Conservation (phyloP, 1,140 invertebrate genomes). For the Microplitis mediator region DNA sequence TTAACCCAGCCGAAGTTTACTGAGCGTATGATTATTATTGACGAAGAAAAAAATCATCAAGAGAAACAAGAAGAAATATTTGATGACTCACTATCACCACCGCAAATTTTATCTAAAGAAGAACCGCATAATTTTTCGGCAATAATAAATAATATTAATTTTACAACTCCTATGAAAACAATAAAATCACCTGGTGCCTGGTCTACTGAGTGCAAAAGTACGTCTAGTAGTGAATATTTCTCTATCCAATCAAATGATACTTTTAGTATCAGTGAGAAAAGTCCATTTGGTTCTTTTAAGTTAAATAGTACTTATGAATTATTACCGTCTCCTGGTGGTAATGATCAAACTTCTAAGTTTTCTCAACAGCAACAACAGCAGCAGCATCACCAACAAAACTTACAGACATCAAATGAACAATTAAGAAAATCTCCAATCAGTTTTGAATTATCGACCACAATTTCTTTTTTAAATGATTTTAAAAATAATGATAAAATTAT, state of each 20-base stretch:
- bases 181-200: constrained; percentile 11
- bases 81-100: constrained; percentile 41
- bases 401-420: no score
- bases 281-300: constrained; percentile 4
- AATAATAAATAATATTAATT: constrained; percentile 47
- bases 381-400: no score
- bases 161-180: constrained; percentile 34
- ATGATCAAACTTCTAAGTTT: neutral
- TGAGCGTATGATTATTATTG: constrained; percentile 6
- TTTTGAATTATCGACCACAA: no score
- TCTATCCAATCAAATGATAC: constrained; percentile 22
- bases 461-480: no score
- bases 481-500: neutral
- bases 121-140: constrained; percentile 44
- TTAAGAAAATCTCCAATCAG: no score
- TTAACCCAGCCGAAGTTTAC: constrained; percentile 34
- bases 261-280: constrained; percentile 23
- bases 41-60: neutral
- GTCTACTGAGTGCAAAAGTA: constrained; percentile 34
- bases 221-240: constrained; percentile 15
- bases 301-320: constrained; percentile 42
- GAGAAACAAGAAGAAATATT: constrained; percentile 28
- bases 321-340: constrained; percentile 24
- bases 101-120: neutral
- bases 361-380: neutral